A percentile compares a stretch with the other conserved stretches of the same genome.
Conservation (phyloP, 2,888 invertebrate species). For the Polyploca ridens region DNA sequence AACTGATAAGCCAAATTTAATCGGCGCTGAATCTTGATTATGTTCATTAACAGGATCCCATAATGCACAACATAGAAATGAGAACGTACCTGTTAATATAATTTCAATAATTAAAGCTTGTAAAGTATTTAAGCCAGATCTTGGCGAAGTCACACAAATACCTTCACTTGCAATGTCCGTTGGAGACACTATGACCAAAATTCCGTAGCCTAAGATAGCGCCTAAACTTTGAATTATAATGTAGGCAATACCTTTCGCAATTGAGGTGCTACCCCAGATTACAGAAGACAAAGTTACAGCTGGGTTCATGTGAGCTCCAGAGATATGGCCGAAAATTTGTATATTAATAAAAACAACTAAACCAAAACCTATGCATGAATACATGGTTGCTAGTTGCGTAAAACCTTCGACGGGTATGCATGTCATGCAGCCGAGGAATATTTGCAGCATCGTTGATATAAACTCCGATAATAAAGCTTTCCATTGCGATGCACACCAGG, state of each 20-base stretch:
- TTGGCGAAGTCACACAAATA: conserved; percentile 87
- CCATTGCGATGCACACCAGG: conserved; percentile 55
- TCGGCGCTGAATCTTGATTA: conserved; percentile 86
- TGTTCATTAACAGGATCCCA: conserved; percentile 89
- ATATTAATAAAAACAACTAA: conserved; percentile 88
- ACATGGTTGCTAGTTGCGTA: conserved; percentile 69
- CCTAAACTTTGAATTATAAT: conserved; percentile 87
- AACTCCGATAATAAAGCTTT: conserved; percentile 83
- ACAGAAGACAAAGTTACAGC: conserved; percentile 88
- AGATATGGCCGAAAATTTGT: conserved; percentile 90
- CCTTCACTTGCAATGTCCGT: conserved; percentile 58
- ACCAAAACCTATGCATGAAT: conserved; percentile 86
- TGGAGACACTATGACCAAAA: conserved; percentile 82
- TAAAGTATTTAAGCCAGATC: conserved; percentile 66
- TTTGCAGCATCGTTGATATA: conserved; percentile 86
- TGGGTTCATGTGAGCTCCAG: conserved; percentile 92
- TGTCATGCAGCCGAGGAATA: conserved; percentile 92
- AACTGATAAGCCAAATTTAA: conserved; percentile 89
- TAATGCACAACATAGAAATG: conserved; percentile 87
- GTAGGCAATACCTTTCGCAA: conserved; percentile 85
- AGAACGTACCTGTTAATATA: conserved; percentile 86
- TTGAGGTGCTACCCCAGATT: conserved; percentile 82
- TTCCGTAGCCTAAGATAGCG: conserved; percentile 87
- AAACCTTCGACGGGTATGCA: conserved; percentile 78
- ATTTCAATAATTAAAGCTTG: conserved; percentile 87